These are phyloP conservation scores for Xenopus laevis DNA, from an alignment of 2,113 vertebrate genomes.

Conservation along the genomic window DNA sequence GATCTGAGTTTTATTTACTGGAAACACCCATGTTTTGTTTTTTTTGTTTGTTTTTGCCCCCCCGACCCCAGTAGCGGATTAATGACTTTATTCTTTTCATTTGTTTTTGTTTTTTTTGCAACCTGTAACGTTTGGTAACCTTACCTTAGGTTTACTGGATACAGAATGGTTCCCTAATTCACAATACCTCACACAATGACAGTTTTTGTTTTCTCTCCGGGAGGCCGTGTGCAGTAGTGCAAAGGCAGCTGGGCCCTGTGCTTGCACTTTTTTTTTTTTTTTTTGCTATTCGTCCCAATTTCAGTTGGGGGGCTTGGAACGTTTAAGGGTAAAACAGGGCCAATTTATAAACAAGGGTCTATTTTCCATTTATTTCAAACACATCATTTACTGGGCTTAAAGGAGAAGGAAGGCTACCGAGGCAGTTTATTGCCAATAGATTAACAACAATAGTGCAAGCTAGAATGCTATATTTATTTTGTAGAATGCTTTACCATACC, in stretches of 20 bases:
- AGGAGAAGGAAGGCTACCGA: too few species aligned
- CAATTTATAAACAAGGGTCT: too few species aligned
- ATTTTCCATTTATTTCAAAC: too few species aligned
- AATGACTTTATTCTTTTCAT: slow-evolving; percentile 12
- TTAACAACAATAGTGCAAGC: too few species aligned
- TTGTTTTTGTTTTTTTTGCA: slow-evolving; percentile 75
- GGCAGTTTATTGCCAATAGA: too few species aligned
- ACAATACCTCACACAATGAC: slow-evolving; percentile 79
- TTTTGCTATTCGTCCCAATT: slow-evolving; percentile 17
- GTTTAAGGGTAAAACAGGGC: not conserved
- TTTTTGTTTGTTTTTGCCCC: slow-evolving; percentile 43
- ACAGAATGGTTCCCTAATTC: slow-evolving; percentile 70
- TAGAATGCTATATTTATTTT: too few species aligned
- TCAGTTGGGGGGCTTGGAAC: not conserved
- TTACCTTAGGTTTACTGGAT: slow-evolving; percentile 98
- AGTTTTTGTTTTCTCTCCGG: slow-evolving; percentile 65
- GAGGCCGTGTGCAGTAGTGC: slow-evolving; percentile 51
- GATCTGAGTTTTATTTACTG: slow-evolving; percentile 85
- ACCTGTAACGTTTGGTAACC: slow-evolving; percentile 80
- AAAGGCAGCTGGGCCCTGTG: not conserved
- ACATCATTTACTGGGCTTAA: too few species aligned
- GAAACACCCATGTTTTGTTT: slow-evolving; percentile 86
- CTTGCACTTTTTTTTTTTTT: slow-evolving; percentile 15
- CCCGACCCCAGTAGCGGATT: not conserved
- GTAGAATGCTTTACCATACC: too few species aligned